These are phyloP conservation scores for Ornithoptera alexandrae DNA, from an alignment of 2,888 invertebrate species.

Conservation along the genomic window DNA sequence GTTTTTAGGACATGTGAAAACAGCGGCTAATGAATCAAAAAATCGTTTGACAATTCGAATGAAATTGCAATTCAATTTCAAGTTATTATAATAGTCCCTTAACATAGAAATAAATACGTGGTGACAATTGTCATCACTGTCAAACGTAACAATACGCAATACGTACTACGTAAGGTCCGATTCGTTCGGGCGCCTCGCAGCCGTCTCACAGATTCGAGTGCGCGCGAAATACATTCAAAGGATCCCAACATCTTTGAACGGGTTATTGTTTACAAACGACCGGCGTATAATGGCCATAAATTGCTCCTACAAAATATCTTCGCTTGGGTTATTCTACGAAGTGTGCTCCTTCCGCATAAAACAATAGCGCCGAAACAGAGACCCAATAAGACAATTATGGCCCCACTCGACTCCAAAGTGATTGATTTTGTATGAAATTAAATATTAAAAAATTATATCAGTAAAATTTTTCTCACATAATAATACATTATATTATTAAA, in stretches of 20 bases:
- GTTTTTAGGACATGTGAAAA: too few relatives aligned
- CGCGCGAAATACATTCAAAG: slow-evolving; percentile 65
- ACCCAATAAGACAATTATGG: slow-evolving; percentile 32
- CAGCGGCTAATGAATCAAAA: too few relatives aligned
- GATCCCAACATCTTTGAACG: slow-evolving; percentile 62
- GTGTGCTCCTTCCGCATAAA: slow-evolving; percentile 50
- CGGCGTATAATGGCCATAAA: slow-evolving; percentile 61
- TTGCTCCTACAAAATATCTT: slow-evolving; percentile 56
- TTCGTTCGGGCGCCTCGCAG: slow-evolving; percentile 50
- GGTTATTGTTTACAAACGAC: slow-evolving; percentile 72
- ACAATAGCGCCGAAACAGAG: slow-evolving; percentile 39
- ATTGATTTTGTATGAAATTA: neutral
- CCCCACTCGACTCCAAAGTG: too few relatives aligned
- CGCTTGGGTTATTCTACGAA: slow-evolving; percentile 51
- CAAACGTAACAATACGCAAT: slow-evolving; percentile 34
- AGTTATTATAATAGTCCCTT: neutral
- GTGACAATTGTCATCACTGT: slow-evolving; percentile 22
- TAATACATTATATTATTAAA: too few relatives aligned
- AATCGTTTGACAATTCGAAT: too few relatives aligned
- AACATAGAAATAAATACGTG: slow-evolving; percentile 4
- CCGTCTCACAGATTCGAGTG: slow-evolving; percentile 45
- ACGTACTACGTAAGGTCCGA: slow-evolving; percentile 43
- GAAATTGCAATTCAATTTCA: neutral
- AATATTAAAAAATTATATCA: neutral
- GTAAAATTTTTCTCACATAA: too few relatives aligned